Conservation (phyloP, 1,140 invertebrate genomes). For the Palaemon carinicauda region DNA sequence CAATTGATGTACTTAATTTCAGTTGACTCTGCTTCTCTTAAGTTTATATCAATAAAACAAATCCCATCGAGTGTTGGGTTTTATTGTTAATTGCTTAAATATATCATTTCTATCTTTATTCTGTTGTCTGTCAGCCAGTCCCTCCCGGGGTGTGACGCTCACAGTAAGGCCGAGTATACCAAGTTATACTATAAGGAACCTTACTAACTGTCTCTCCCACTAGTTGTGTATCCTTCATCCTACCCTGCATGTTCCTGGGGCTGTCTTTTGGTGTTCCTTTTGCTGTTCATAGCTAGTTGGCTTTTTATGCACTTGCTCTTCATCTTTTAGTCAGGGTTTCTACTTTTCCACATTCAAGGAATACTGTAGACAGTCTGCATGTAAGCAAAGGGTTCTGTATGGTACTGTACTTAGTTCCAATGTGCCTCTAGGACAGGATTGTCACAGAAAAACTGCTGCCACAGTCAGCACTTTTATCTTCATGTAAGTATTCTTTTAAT, state of each 20-base stretch:
- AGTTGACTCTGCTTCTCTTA: neutral
- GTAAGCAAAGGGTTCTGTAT: conserved; percentile 11
- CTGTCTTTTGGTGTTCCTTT: conserved; percentile 15
- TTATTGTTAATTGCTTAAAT: neutral
- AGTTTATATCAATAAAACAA: neutral
- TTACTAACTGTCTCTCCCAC: conserved; percentile 54
- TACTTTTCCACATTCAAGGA: neutral
- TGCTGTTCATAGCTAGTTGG: neutral
- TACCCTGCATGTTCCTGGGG: conserved; percentile 38
- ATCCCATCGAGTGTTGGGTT: neutral
- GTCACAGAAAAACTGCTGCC: neutral
- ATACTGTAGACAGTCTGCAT: conserved; percentile 4
- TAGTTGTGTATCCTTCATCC: conserved; percentile 19
- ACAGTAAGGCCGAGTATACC: conserved; percentile 57
- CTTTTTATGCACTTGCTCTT: neutral
- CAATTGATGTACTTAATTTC: no score
- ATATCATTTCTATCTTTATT: neutral
- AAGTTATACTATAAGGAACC: conserved; percentile 53
- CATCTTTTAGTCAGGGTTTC: conserved; percentile 13
- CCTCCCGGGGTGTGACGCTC: conserved; percentile 40
- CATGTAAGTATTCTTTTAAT: neutral
- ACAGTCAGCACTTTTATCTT: neutral
- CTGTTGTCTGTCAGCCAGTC: conserved; percentile 29
- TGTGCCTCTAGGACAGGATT: conserved; percentile 12
- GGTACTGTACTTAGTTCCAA: conserved; percentile 18